These are phyloP conservation scores for Holothuria scabra DNA, from an alignment of 53 echinoderm and acorn worm genomes.

Conservation along the genomic window DNA sequence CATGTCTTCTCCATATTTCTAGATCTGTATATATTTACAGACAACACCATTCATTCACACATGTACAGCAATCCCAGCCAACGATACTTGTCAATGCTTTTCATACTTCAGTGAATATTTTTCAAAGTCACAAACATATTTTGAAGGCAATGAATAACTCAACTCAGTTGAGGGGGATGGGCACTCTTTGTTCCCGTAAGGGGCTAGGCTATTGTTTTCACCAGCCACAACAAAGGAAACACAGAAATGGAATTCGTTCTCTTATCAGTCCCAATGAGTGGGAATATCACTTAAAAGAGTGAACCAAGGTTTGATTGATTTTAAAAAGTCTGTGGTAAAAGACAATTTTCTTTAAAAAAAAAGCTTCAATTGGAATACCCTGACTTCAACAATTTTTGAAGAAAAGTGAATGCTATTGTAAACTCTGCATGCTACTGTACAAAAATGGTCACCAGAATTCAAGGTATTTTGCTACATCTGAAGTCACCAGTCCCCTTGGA, in stretches of 20 bases:
- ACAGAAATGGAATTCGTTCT: not conserved
- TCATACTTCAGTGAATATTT: slow-evolving; percentile 21
- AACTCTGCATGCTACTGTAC: too few species aligned
- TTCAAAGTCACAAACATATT: slow-evolving; percentile 34
- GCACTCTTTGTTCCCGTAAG: slow-evolving; percentile 22
- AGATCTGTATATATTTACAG: too few species aligned
- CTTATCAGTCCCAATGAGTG: not conserved
- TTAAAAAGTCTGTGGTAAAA: too few species aligned
- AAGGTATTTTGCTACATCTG: too few species aligned
- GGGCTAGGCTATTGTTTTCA: slow-evolving; percentile 43
- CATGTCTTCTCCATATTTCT: too few species aligned
- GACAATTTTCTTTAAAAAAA: too few species aligned
- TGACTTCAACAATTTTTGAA: not conserved
- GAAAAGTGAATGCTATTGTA: not conserved
- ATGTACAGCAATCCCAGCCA: not conserved
- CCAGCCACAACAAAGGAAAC: not conserved
- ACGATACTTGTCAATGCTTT: slow-evolving; percentile 18
- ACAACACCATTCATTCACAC: not conserved
- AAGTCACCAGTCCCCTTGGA: too few species aligned
- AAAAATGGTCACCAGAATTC: too few species aligned
- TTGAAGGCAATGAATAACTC: slow-evolving; percentile 1
- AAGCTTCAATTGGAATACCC: not conserved
- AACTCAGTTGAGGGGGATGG: slow-evolving; percentile 43
- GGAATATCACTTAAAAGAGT: not conserved
- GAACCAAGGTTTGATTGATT: too few species aligned